Evolutionary conservation across 2,113 vertebrate genomes (phyloP).

Genomic region (Podarcis raffonei): DNA sequence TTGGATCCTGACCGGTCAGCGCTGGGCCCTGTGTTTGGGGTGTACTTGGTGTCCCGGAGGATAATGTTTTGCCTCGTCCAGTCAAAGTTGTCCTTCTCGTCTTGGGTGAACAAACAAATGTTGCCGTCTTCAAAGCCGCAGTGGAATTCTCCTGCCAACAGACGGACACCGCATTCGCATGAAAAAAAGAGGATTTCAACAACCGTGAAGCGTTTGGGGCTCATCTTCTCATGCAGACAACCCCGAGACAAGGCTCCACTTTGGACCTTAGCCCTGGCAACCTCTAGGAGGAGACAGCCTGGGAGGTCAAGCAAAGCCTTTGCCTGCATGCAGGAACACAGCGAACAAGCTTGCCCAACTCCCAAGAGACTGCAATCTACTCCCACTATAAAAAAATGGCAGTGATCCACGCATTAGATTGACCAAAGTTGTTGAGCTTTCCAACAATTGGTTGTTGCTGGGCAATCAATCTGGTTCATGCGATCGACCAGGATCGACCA

Average conservation of each 20-base stretch:
- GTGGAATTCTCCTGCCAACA: slow-evolving; percentile 91
- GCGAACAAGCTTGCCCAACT: too few relatives aligned
- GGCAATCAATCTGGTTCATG: too few relatives aligned
- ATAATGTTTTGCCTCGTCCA: slow-evolving; percentile 98
- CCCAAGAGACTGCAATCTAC: too few relatives aligned
- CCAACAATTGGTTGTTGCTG: too few relatives aligned
- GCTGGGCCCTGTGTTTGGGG: slow-evolving; percentile 95
- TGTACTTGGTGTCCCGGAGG: slow-evolving; percentile 95
- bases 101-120: slow-evolving; percentile 97
- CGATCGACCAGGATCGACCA: too few relatives aligned
- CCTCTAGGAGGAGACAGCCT: background rate
- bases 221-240: background rate
- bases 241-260: background rate
- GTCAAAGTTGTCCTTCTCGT: slow-evolving; percentile 95
- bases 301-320: background rate
- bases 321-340: background rate
- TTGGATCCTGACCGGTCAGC: slow-evolving; percentile 91
- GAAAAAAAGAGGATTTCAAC: background rate
- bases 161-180: background rate
- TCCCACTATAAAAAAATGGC: too few relatives aligned
- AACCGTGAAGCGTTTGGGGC: background rate
- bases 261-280: background rate
- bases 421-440: too few relatives aligned
- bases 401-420: too few relatives aligned
- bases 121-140: slow-evolving; percentile 97